Evolutionary conservation across 2,113 vertebrate genomes (phyloP), one percentile per base, ranked within the genome.

Genomic region (Tiliqua scincoides): DNA sequence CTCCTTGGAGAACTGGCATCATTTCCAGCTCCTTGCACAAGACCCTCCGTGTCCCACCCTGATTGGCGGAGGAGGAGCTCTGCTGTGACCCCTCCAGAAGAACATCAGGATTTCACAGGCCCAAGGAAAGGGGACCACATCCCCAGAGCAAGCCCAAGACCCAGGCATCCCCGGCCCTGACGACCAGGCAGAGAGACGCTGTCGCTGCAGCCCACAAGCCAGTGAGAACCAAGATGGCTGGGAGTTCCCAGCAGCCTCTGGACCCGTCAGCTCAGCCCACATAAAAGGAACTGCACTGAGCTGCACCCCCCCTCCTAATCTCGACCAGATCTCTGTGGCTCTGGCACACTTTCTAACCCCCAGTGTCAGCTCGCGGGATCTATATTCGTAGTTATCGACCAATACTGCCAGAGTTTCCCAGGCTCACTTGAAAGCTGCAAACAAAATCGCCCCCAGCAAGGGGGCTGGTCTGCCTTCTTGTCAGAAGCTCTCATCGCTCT

Each of bases 301-400:
- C 43, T 48, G 43, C 54, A 12, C 30, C 17, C 30, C 61, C 35
- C 37, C 15, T 43, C 59, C n/a, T 18, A 32, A 88, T 91, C 86
- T 88, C 93, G 94, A 93, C 93, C 94, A 95, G 91, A 92, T 93
- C 90, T 91, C 89, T 91, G 91, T 88, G 89, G 93, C 91, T 92
- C 87, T 92, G 73, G 89, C 94, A 91, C 88, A 89, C 92, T 93
- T 92, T 88, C 92, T 79, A 93, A 92, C 89, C 90, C 85, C 54
- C 91, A 82, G 93, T 0, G 57, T 90, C 93, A 93, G 90, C 89
- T 93, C 79, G 91, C 91, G 89, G 93, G 91, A 95, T 91, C 94
- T 92, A 93, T 95, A 94, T 95, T 93, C 94, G 91, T 94, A 94
- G 93, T 93, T 92, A 95, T 93, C 25, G 8, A 91, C 93, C 91